Evolutionary conservation across 1,140 invertebrate species (phyloP).

Genomic region (Panagrolaimus sp.): DNA sequence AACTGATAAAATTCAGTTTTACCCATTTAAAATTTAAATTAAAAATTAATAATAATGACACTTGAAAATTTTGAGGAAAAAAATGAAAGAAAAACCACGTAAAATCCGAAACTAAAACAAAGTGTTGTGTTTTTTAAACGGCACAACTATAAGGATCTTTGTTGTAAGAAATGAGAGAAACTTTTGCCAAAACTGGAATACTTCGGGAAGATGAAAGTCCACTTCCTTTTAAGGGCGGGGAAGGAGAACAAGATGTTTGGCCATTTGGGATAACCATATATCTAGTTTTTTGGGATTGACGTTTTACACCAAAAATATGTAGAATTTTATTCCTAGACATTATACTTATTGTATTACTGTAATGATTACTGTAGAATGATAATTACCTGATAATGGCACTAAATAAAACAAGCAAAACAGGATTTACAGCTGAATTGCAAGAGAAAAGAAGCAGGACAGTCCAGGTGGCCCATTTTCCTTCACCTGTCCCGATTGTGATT

Average conservation of each 20-base stretch:
- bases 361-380: not conserved
- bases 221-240: not conserved
- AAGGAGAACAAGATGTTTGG: not conserved
- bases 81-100: no score
- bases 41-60: no score
- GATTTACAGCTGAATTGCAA: constrained; percentile 52
- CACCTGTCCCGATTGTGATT: constrained; percentile 48
- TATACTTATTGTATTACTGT: not conserved
- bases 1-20: no score
- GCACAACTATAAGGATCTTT: constrained; percentile 2
- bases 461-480: constrained; percentile 56
- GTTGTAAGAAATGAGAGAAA: not conserved
- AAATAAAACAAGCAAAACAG: constrained; percentile 45
- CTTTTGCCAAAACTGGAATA: not conserved
- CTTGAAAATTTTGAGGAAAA: no score
- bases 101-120: no score
- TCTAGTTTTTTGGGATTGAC: not conserved
- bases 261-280: constrained; percentile 6
- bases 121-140: constrained; percentile 1
- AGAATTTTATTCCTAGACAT: constrained; percentile 16
- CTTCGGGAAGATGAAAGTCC: not conserved
- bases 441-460: constrained; percentile 48
- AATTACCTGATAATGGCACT: constrained; percentile 43
- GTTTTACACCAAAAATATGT: not conserved
- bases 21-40: no score